Evolutionary conservation across 2,113 vertebrate genomes (phyloP), one percentile per base, ranked within the genome.

Genomic region (Prunella fulvescens): DNA sequence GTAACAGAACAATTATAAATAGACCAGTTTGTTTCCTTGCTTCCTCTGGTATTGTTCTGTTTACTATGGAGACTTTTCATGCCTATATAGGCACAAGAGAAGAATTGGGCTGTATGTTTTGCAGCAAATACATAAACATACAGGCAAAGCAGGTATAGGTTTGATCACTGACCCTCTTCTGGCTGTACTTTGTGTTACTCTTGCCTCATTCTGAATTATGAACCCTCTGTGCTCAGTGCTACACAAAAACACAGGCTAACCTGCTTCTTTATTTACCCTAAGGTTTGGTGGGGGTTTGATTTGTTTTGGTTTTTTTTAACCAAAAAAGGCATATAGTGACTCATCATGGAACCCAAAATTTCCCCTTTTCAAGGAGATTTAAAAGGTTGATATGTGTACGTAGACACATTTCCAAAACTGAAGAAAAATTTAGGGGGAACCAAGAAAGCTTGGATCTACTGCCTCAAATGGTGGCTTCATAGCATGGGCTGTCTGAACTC

Each of bases 1-100:
- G 61, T 45, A 91, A 42, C 23, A 80, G 33, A 77, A 16, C 51
- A 86, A 81, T 57, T 93, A 74, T 23, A 91, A 91, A 72, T 33
- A 77, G 53, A 7, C 22, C 29, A 50, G 23, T 54, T 76, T 66
- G 39, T 77, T 85, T 79, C 47, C 62, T 91, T 2, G 1, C 22
- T 92, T 95, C 47, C 37, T 40, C 73, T 74, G 56, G 11, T 67
- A 66, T 60, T 81, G 28, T 50, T 90, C 37, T 50, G 14, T 71
- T 92, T 83, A 39, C 40, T 72, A 9, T 11, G 31, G 40, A 88
- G 45, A 84, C 13, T 40, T 67, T 50, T 79, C 14, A 26, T 54
- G 45, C 18, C 44, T 35, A 6, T 5, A 42, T 1, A 54, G 33
- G 35, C 42, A 79, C 2, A 14, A 77, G 35, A 86, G 16, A 50